phyloP scores from a whole-genome alignment of 2,797 vertebrate species.

The Ptychadena robeensis region DNA sequence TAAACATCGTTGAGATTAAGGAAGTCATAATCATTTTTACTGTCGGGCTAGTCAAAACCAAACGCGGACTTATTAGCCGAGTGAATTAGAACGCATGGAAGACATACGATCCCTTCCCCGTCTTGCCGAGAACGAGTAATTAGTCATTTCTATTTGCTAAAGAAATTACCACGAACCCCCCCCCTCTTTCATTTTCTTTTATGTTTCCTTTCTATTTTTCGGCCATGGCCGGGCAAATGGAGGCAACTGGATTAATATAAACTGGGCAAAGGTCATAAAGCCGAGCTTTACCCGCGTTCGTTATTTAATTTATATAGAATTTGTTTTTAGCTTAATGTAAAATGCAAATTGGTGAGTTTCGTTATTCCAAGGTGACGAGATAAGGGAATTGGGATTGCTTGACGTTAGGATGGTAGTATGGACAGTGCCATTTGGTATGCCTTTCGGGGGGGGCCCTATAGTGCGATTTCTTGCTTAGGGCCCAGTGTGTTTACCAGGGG shows the following conservation, averaged over 20 bases:
- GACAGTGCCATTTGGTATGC: too few relatives aligned
- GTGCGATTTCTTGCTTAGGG: too few relatives aligned
- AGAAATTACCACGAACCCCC: slow-evolving; percentile 22
- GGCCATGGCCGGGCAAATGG: too few relatives aligned
- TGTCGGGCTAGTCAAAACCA: slow-evolving; percentile 40
- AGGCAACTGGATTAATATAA: slow-evolving; percentile 44
- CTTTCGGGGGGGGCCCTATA: too few relatives aligned
- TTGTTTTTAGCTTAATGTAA: not conserved
- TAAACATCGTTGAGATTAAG: slow-evolving; percentile 76
- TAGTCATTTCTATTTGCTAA: slow-evolving; percentile 54
- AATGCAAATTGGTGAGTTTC: not conserved
- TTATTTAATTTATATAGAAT: slow-evolving; percentile 36
- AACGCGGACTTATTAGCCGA: slow-evolving; percentile 52
- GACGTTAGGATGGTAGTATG: too few relatives aligned
- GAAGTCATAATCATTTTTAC: slow-evolving; percentile 70
- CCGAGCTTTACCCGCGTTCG: slow-evolving; percentile 3
- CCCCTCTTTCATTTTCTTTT: slow-evolving; percentile 22
- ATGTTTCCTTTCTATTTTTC: not conserved
- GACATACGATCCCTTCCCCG: slow-evolving; percentile 32
- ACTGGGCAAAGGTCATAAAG: slow-evolving; percentile 18
- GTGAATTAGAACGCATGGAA: slow-evolving; percentile 42
- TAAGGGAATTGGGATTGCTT: not conserved
- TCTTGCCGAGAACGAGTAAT: slow-evolving; percentile 53
- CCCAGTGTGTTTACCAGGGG: too few relatives aligned
- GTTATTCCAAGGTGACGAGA: not conserved